Evolutionary conservation across 2,113 vertebrate genomes (phyloP).

Genomic region (Tinamus guttatus): DNA sequence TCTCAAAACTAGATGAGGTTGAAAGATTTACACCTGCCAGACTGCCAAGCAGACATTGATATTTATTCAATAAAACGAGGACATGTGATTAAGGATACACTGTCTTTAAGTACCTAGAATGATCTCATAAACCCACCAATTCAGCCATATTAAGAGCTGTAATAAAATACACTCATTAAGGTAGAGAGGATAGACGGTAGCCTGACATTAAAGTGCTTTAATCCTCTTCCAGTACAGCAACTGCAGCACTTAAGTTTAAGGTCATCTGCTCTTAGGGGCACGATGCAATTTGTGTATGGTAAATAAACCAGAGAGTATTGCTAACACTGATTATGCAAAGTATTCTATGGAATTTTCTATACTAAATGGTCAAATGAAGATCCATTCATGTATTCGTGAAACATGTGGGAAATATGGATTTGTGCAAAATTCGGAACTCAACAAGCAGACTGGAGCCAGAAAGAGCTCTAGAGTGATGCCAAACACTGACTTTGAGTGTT

Average conservation of each 20-base stretch:
- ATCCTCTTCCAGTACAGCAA: conserved; percentile 38
- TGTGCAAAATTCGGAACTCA: not conserved
- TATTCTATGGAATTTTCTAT: not conserved
- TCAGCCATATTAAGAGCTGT: not conserved
- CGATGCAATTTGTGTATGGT: conserved; percentile 3
- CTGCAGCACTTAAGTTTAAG: conserved; percentile 14
- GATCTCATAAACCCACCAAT: not conserved
- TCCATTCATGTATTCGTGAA: not conserved
- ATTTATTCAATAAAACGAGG: conserved; percentile 29
- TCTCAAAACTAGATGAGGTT: not conserved
- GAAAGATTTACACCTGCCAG: not conserved
- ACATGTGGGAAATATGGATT: not conserved
- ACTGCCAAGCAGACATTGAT: not conserved
- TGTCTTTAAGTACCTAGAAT: conserved; percentile 1
- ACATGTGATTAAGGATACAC: not conserved
- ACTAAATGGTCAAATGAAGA: not conserved
- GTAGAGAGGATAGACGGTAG: not conserved
- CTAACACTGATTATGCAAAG: not conserved
- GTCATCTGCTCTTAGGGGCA: conserved; percentile 14
- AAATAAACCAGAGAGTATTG: not conserved
- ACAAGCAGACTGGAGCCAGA: not conserved
- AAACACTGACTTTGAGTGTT: rapidly evolving
- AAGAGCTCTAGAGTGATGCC: not conserved
- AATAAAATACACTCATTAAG: conserved; percentile 50
- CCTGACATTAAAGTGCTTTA: conserved; percentile 36